Evolutionary conservation across 2,797 vertebrate species (phyloP).

Genomic region (Glyptemys insculpta): DNA sequence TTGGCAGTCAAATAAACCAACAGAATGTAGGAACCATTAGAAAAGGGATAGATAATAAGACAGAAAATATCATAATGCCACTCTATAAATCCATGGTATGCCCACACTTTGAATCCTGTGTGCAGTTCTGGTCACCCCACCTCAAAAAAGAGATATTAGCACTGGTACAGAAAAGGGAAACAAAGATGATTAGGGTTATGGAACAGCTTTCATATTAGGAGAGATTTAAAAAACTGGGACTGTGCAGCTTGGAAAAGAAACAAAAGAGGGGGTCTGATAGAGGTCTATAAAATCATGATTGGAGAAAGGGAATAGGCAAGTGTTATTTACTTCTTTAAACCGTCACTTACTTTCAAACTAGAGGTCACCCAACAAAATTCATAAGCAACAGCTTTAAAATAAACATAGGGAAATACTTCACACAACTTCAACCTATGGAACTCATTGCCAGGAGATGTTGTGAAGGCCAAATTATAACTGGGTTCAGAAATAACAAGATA

Average conservation of each 20-base stretch:
- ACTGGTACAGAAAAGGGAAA: background rate
- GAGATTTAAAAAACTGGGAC: background rate
- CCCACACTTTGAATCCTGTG: background rate
- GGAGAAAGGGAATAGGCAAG: background rate
- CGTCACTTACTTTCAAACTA: background rate
- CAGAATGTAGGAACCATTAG: background rate
- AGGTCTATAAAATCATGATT: background rate
- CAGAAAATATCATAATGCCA: background rate
- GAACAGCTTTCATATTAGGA: background rate
- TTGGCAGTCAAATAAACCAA: background rate
- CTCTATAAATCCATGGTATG: background rate
- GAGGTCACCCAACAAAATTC: background rate
- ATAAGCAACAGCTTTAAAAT: background rate
- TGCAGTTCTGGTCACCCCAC: background rate
- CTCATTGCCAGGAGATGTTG: background rate
- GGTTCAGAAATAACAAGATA: background rate
- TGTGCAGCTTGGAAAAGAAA: background rate
- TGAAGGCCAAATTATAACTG: background rate
- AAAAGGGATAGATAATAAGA: background rate
- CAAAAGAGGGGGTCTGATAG: background rate
- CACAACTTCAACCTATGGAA: background rate
- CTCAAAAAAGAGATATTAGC: background rate
- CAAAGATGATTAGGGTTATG: background rate
- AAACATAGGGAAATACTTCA: background rate
- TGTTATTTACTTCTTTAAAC: background rate